These are phyloP conservation scores for Apostichopus leukothele DNA, from an alignment of 53 echinoderm and acorn worm genomes.

Conservation along the genomic window DNA sequence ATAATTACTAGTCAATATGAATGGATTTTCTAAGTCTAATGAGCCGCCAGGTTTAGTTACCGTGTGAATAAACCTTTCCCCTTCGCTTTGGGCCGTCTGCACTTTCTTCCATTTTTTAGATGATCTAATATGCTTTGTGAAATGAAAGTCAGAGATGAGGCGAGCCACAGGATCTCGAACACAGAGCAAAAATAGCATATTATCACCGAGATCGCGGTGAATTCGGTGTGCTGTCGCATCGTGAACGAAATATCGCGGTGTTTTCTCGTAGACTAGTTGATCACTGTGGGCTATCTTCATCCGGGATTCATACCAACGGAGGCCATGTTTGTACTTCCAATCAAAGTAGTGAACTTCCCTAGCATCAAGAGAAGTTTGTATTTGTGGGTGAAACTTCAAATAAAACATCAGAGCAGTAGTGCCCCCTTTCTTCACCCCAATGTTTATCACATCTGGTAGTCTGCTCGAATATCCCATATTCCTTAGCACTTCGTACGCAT, in stretches of 20 bases:
- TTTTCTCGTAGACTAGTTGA: constrained; percentile 79
- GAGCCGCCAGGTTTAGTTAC: constrained; percentile 57
- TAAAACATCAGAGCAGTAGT: constrained; percentile 92
- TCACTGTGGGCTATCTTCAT: constrained; percentile 66
- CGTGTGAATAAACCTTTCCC: constrained; percentile 54
- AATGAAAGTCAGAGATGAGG: constrained; percentile 77
- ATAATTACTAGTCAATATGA: constrained; percentile 65
- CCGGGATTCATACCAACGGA: constrained; percentile 68
- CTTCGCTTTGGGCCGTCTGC: constrained; percentile 53
- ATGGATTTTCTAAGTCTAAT: constrained; percentile 69
- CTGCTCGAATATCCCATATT: constrained; percentile 64
- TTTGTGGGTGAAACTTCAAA: constrained; percentile 74
- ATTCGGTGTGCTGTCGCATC: constrained; percentile 57
- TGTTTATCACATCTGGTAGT: constrained; percentile 75
- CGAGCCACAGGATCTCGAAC: constrained; percentile 83
- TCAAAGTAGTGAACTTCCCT: constrained; percentile 91
- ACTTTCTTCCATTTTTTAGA: constrained; percentile 48
- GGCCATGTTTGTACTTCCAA: constrained; percentile 73
- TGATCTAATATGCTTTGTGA: constrained; percentile 64
- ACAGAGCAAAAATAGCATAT: constrained; percentile 71
- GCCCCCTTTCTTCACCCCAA: constrained; percentile 93
- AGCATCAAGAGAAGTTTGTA: constrained; percentile 63
- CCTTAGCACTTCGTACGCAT: constrained; percentile 5
- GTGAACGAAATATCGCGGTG: constrained; percentile 85
- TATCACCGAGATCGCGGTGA: constrained; percentile 57